A percentile compares a stretch with the other conserved stretches of the same genome.
These are phyloP conservation scores for Teleiodes luculella DNA, from an alignment of 2,888 invertebrate genomes.

Conservation along the genomic window DNA sequence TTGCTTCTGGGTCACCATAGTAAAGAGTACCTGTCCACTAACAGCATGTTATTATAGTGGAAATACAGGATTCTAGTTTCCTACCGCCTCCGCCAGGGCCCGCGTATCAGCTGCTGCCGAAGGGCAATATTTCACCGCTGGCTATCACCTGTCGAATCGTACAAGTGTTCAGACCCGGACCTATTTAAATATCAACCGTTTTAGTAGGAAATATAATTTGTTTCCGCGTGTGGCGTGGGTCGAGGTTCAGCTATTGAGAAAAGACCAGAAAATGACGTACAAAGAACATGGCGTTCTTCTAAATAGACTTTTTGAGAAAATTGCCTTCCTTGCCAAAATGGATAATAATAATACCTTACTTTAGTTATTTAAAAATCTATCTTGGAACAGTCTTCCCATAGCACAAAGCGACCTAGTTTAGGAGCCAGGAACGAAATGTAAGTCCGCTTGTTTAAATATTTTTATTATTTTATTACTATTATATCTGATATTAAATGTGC, in stretches of 20 bases:
- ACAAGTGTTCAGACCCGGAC: constrained; percentile 68
- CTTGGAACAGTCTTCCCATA: too few species aligned
- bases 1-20: background rate
- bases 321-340: too few species aligned
- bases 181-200: constrained; percentile 72
- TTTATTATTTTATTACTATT: too few species aligned
- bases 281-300: too few species aligned
- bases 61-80: constrained; percentile 24
- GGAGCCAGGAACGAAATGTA: too few species aligned
- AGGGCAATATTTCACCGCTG: constrained; percentile 63
- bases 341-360: too few species aligned
- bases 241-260: background rate
- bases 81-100: constrained; percentile 47
- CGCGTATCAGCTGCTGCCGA: constrained; percentile 45
- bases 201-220: constrained; percentile 26
- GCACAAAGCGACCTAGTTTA: too few species aligned
- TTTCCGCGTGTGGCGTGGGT: background rate
- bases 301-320: too few species aligned
- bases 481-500: too few species aligned
- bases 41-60: constrained; percentile 21
- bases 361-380: too few species aligned
- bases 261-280: too few species aligned
- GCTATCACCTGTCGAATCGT: constrained; percentile 75
- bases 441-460: too few species aligned
- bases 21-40: constrained; percentile 29